Evolutionary conservation across 2,888 invertebrate genomes (phyloP).

Genomic region (Apocheima hispidaria): DNA sequence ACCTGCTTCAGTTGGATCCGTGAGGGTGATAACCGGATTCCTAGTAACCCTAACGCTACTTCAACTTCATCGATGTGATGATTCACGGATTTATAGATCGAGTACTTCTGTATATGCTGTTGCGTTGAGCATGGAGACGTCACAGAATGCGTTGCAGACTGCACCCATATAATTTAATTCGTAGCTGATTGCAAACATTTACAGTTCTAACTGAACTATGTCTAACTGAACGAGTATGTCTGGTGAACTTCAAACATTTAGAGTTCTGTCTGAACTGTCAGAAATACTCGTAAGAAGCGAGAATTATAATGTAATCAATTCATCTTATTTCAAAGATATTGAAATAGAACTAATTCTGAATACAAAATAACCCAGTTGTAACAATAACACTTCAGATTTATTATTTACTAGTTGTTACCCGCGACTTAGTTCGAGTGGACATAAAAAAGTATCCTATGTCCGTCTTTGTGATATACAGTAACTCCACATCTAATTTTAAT

Average conservation of each 20-base stretch:
- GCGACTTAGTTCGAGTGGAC: too few species aligned
- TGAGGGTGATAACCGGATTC: constrained; percentile 33
- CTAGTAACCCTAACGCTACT: constrained; percentile 34
- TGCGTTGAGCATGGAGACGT: constrained; percentile 50
- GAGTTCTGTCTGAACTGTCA: too few species aligned
- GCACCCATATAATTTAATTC: constrained; percentile 11
- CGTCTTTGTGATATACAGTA: too few species aligned
- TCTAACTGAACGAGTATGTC: too few species aligned
- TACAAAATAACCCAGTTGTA: not conserved
- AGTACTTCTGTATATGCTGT: constrained; percentile 11
- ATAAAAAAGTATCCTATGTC: too few species aligned
- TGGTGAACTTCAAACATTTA: too few species aligned
- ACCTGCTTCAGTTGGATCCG: constrained; percentile 10
- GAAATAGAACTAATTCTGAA: not conserved
- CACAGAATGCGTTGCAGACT: constrained; percentile 52
- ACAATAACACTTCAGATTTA: not conserved
- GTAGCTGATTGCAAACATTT: constrained; percentile 7
- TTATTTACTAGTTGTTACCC: too few species aligned
- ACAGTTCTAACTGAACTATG: too few species aligned
- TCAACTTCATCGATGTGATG: constrained; percentile 44
- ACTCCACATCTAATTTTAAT: too few species aligned
- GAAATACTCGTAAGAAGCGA: too few species aligned
- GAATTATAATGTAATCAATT: too few species aligned
- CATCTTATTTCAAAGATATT: not conserved
- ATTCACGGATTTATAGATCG: constrained; percentile 60